phyloP scores from a whole-genome alignment of 1,140 invertebrate genomes.

The Proctacanthus coquilletti region DNA sequence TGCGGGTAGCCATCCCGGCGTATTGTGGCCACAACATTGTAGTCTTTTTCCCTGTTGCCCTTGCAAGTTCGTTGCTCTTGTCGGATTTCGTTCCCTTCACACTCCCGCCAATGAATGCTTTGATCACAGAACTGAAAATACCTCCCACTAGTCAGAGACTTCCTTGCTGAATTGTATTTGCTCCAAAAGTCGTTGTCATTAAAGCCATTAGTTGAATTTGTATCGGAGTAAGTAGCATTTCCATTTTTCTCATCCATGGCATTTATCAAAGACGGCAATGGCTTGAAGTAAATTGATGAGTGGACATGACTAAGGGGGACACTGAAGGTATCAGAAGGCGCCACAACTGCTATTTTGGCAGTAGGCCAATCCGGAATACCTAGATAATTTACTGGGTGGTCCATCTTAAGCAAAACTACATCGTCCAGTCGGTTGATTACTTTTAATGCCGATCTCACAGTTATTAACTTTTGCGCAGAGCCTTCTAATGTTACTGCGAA shows the following conservation, averaged over 20 bases:
- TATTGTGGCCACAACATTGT: slow-evolving; percentile 38
- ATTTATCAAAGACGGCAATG: background rate
- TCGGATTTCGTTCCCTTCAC: slow-evolving; percentile 8
- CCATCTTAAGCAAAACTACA: slow-evolving; percentile 52
- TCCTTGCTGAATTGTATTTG: background rate
- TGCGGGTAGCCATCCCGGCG: slow-evolving; percentile 63
- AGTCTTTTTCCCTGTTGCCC: slow-evolving; percentile 16
- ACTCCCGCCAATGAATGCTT: slow-evolving; percentile 18
- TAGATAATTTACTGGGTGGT: slow-evolving; percentile 33
- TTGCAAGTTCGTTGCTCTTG: slow-evolving; percentile 15
- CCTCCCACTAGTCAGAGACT: background rate
- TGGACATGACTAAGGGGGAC: slow-evolving; percentile 27
- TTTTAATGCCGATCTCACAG: slow-evolving; percentile 77
- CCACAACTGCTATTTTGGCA: slow-evolving; percentile 12
- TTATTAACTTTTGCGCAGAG: slow-evolving; percentile 86
- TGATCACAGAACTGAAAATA: slow-evolving; percentile 5
- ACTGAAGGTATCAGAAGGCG: slow-evolving; percentile 17
- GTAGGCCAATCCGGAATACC: slow-evolving; percentile 5
- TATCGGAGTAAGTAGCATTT: background rate
- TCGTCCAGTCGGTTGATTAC: slow-evolving; percentile 63
- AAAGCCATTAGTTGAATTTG: background rate
- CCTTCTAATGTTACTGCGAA: slow-evolving; percentile 82
- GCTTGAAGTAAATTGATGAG: slow-evolving; percentile 8
- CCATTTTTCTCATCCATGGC: slow-evolving; percentile 1
- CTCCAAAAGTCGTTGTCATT: background rate